Evolutionary conservation across 2,797 vertebrate genomes (phyloP).

Genomic region (Uromys caudimaculatus): DNA sequence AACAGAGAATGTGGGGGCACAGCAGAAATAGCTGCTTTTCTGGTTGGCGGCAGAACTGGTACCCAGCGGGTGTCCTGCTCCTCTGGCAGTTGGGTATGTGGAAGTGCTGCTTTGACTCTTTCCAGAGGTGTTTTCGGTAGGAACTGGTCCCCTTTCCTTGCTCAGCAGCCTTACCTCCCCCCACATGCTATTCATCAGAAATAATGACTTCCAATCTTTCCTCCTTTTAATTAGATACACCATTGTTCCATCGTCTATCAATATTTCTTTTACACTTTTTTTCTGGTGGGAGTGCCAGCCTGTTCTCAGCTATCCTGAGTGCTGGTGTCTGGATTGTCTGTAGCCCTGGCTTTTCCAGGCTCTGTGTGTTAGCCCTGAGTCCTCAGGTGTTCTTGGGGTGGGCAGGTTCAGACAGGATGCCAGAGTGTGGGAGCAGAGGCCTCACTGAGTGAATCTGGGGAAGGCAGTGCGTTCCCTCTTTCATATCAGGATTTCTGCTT

Average conservation of each 20-base stretch:
- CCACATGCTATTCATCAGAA: neutral
- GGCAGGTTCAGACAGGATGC: neutral
- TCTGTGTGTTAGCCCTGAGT: neutral
- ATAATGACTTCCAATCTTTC: neutral
- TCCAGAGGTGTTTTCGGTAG: neutral
- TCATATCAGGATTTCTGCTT: conserved; percentile 57
- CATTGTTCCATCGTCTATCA: neutral
- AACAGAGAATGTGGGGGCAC: neutral
- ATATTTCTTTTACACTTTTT: conserved; percentile 30
- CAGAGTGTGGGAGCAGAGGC: neutral
- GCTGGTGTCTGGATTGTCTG: neutral
- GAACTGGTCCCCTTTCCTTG: neutral
- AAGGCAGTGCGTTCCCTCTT: conserved; percentile 6
- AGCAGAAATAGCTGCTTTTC: neutral
- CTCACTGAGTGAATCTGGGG: neutral
- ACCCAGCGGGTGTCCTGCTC: neutral
- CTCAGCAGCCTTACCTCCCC: neutral
- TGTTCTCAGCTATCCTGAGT: neutral
- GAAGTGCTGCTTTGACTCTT: neutral
- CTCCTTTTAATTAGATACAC: neutral
- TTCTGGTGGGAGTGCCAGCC: neutral
- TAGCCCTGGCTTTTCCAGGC: neutral
- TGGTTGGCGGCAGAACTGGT: neutral
- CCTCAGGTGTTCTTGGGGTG: neutral
- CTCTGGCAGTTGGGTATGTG: neutral